phyloP scores from a whole-genome alignment of 2,888 invertebrate species.

The Lamellibrachia satsuma region DNA sequence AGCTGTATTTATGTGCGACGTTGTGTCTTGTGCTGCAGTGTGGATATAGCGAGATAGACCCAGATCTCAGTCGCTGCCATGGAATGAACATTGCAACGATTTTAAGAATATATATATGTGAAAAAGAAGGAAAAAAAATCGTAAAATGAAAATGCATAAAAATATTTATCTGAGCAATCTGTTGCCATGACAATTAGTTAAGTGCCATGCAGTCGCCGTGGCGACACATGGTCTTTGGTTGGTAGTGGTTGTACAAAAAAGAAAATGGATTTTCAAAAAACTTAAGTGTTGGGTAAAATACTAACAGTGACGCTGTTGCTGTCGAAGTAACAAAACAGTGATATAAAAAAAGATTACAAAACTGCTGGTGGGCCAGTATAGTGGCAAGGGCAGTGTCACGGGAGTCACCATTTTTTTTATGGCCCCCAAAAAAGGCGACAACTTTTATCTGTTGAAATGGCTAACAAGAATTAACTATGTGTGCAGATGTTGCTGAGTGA shows the following conservation, averaged over 20 bases:
- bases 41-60: constrained; percentile 7
- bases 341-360: background rate
- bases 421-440: background rate
- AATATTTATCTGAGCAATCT: constrained; percentile 1
- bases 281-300: constrained; percentile 3
- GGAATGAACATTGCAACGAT: background rate
- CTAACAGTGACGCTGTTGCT: background rate
- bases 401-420: background rate
- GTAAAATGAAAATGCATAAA: background rate
- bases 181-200: constrained; percentile 17
- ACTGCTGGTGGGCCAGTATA: background rate
- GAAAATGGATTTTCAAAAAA: background rate
- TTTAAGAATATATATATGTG: background rate
- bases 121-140: constrained; percentile 2
- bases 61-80: background rate
- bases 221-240: background rate
- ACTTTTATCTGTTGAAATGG: constrained; percentile 1
- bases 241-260: constrained; percentile 5
- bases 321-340: background rate
- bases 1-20: background rate
- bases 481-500: background rate
- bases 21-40: background rate
- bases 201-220: background rate
- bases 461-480: constrained; percentile 12
- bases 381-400: background rate